Conservation (phyloP, 2,888 invertebrate species). For the Cenopis cana region DNA sequence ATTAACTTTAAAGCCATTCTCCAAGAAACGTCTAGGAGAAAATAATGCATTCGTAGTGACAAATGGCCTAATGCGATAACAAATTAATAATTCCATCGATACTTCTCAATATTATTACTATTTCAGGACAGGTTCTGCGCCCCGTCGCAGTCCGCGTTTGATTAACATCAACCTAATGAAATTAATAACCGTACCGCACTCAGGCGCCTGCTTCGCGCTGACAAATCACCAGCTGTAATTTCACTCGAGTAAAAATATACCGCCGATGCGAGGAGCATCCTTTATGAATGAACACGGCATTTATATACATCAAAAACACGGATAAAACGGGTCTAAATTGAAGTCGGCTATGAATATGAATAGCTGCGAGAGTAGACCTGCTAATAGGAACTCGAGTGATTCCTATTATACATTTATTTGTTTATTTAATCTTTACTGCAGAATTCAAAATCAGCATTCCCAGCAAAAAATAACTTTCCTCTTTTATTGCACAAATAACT, state of each 20-base stretch:
- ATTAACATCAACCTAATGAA: slow-evolving; percentile 81
- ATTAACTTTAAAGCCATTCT: no score
- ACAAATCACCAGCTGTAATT: slow-evolving; percentile 83
- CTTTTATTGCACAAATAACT: no score
- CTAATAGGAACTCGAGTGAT: slow-evolving; percentile 16
- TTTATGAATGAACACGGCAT: slow-evolving; percentile 47
- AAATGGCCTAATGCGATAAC: slow-evolving; percentile 49
- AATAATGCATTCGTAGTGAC: slow-evolving; percentile 46
- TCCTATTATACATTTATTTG: no score
- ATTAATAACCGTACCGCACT: slow-evolving; percentile 78
- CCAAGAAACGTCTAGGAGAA: no score
- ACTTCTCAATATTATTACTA: slow-evolving; percentile 62
- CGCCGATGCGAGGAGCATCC: slow-evolving; percentile 54
- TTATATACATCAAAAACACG: slow-evolving; percentile 40
- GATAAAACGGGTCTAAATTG: slow-evolving; percentile 23
- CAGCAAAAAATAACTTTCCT: no score
- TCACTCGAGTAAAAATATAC: slow-evolving; percentile 76
- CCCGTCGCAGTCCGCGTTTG: slow-evolving; percentile 61
- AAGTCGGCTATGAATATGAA: slow-evolving; percentile 26
- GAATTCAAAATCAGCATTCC: no score
- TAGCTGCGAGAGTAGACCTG: slow-evolving; percentile 49
- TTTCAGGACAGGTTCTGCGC: slow-evolving; percentile 56
- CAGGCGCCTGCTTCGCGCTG: slow-evolving; percentile 74
- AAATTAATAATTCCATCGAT: slow-evolving; percentile 51
- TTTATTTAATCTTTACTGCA: no score